These are phyloP conservation scores for Microcebus ravelobensis DNA, from an alignment of 2,113 vertebrate species.

Conservation along the genomic window DNA sequence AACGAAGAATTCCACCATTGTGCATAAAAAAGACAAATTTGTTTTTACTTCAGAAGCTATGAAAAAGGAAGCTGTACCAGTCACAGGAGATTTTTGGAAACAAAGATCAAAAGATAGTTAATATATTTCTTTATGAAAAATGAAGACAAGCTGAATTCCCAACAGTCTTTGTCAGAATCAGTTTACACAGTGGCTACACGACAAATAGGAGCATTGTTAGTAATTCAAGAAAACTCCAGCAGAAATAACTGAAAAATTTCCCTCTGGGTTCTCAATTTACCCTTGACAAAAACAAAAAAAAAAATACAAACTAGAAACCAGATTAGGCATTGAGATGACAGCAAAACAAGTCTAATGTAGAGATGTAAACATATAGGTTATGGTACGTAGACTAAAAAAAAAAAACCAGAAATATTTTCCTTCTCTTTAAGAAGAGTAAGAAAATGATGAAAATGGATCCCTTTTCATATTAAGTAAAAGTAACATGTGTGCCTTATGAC, in stretches of 20 bases:
- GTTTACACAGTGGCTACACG: background rate
- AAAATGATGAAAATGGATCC: background rate
- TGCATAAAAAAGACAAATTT: constrained; percentile 14
- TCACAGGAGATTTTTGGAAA: background rate
- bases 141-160: constrained; percentile 21
- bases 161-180: background rate
- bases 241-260: constrained; percentile 49
- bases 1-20: constrained; percentile 12
- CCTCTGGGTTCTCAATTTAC: background rate
- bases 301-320: background rate
- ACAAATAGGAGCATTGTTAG: constrained; percentile 23
- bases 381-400: background rate
- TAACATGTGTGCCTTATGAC: background rate
- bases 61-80: background rate
- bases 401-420: background rate
- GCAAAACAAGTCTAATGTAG: background rate
- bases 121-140: constrained; percentile 43
- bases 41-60: constrained; percentile 36
- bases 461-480: background rate
- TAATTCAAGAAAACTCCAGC: constrained; percentile 38
- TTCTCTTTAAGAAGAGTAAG: background rate
- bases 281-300: constrained; percentile 10
- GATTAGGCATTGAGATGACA: background rate
- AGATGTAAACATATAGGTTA: background rate
- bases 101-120: constrained; percentile 12